Base-by-base conservation (phyloP, 2,113 vertebrate genomes). In the Crotalus helleri region DNA sequence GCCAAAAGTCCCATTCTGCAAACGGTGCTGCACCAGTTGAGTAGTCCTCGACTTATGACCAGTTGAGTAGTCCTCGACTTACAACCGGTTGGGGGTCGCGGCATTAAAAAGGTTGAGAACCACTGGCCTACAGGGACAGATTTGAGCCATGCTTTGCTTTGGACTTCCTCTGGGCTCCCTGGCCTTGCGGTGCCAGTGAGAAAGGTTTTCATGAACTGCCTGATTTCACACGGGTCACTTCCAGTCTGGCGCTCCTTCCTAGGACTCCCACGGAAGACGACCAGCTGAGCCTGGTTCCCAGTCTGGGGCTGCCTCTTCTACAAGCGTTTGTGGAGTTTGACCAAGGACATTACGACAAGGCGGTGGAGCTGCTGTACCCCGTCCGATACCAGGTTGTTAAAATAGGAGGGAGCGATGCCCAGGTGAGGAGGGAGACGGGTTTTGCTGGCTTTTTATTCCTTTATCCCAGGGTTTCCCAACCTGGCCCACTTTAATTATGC, bases 401-500 rank as follows among this genome's bases (percentile, higher is more conserved):
- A 13, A 92, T 99, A 0, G 99, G 99, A 58, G 99, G 99, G 96
- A 99, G 99, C 69, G 98, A 99, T 1, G 99, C 99, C 49, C 99
- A 99, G 98, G 99, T 99, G 95, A 97, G 92, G 5, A 8, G 0
- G 6, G 29, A 59, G 12, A 5, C 0, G 12, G 12, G 4, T 15
- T 74, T 61, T 4, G 10, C 19, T 15, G 9, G 53, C 91, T 88
- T 93, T 59, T 0, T 0, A 59, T 9, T 91, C 21, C 26, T 92
- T 88, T 85, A 29, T 69, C 61, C 61, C 29, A 69, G 29, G 9
- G 8, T 59, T 9, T 59, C 23, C 58, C 23, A 59, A n/a, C 61
- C 29, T 64, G 61, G 61, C 26, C 11, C 61, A n/a, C 61, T 69
- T 15, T n/a, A 69, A 69, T 69, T 69, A 69, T 5, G 61, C 29